These are phyloP conservation scores for Chelonus formosanus DNA, from an alignment of 2,888 invertebrate genomes.

Conservation along the genomic window DNA sequence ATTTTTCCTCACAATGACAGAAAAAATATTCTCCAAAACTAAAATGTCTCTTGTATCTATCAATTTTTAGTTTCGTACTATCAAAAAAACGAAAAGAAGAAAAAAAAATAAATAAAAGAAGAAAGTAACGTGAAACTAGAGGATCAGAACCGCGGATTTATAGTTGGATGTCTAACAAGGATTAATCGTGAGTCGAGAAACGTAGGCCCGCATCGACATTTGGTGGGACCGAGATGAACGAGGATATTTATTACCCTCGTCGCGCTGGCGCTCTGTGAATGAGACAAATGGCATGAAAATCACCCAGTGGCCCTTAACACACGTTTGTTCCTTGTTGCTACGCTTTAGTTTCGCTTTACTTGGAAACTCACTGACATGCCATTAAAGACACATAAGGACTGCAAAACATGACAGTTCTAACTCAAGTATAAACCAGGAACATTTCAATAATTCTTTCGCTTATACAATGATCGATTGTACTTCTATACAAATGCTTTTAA, in stretches of 20 bases:
- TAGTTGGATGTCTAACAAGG: conserved; percentile 26
- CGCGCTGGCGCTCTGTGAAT: conserved; percentile 20
- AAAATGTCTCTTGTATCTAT: too few relatives aligned
- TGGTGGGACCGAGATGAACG: conserved; percentile 34
- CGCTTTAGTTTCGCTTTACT: background rate
- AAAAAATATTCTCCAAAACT: too few relatives aligned
- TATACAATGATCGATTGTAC: too few relatives aligned
- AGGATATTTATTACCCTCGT: conserved; percentile 38
- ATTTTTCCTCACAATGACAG: too few relatives aligned
- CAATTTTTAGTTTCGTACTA: too few relatives aligned
- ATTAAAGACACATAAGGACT: conserved; percentile 13
- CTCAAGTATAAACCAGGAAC: background rate
- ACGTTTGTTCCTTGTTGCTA: conserved; percentile 5
- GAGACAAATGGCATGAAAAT: conserved; percentile 32
- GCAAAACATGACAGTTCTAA: conserved; percentile 10
- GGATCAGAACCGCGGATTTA: conserved; percentile 31
- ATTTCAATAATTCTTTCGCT: conserved; percentile 3
- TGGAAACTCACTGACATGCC: conserved; percentile 1
- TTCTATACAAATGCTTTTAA: too few relatives aligned
- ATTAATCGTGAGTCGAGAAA: conserved; percentile 26
- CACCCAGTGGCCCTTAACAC: conserved; percentile 10
- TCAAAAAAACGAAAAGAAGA: too few relatives aligned
- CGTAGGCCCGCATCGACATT: conserved; percentile 37
- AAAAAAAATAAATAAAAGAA: too few relatives aligned
- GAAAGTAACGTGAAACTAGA: too few relatives aligned